These are phyloP conservation scores for Bovichtus variegatus DNA, from an alignment of 2,797 vertebrate species.

Conservation along the genomic window DNA sequence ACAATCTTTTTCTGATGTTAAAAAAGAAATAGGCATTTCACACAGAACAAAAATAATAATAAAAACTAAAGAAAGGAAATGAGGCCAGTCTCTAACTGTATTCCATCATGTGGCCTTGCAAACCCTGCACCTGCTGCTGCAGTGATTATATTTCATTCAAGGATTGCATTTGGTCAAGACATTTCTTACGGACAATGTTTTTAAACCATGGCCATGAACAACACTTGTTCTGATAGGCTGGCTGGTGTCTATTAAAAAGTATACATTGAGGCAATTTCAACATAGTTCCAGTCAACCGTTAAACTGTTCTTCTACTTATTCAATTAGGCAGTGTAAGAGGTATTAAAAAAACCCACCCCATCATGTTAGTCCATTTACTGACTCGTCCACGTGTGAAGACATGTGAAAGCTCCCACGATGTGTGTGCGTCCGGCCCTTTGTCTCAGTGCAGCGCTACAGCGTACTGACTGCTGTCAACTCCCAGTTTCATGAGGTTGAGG, in stretches of 20 bases:
- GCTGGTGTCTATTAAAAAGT: not conserved
- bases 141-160: not conserved
- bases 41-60: not conserved
- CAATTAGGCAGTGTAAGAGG: not conserved
- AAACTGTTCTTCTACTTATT: not conserved
- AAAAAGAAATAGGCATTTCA: not conserved
- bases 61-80: not conserved
- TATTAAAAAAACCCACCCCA: not conserved
- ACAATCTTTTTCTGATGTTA: not conserved
- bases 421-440: constrained; percentile 31
- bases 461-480: not conserved
- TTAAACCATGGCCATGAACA: not conserved
- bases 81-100: not conserved
- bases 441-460: not conserved
- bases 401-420: no score
- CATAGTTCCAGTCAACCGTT: no score
- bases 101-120: no score
- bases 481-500: not conserved
- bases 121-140: no score
- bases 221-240: not conserved
- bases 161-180: not conserved
- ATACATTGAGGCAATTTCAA: not conserved
- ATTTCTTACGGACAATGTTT: not conserved
- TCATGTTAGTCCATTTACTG: not conserved
- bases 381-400: constrained; percentile 1